Conservation (phyloP, 2,797 vertebrate genomes). For the Eleutherodactylus coqui region DNA sequence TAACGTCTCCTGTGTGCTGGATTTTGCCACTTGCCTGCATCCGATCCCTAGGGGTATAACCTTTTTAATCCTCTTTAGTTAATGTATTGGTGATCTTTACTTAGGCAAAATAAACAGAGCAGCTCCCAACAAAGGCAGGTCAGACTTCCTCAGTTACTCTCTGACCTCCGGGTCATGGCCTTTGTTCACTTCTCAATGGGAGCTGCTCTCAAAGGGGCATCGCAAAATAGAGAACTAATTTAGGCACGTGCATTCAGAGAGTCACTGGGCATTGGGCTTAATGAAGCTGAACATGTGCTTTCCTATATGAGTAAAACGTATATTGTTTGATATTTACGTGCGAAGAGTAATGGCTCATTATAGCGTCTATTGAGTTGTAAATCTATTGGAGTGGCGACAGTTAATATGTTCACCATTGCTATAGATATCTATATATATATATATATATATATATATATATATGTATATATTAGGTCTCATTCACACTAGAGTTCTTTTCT, state of each 20-base stretch:
- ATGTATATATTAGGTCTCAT: background rate
- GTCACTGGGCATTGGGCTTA: constrained; percentile 69
- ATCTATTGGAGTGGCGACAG: background rate
- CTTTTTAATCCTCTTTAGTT: constrained; percentile 94
- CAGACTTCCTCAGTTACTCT: constrained; percentile 87
- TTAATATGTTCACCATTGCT: background rate
- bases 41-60: constrained; percentile 83
- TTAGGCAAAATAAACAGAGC: constrained; percentile 93
- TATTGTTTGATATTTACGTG: background rate
- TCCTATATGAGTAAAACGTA: background rate
- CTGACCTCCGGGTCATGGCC: constrained; percentile 91
- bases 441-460: no score
- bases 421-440: no score
- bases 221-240: constrained; percentile 90
- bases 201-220: constrained; percentile 87
- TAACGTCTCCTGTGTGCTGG: constrained; percentile 6
- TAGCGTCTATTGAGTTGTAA: no score
- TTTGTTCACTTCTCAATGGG: constrained; percentile 89
- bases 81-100: constrained; percentile 91
- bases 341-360: background rate
- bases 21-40: constrained; percentile 62
- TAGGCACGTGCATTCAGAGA: constrained; percentile 84
- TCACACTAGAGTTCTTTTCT: background rate
- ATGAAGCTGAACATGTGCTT: constrained; percentile 45
- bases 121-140: constrained; percentile 82